Evolutionary conservation across 2,888 invertebrate genomes (phyloP), one percentile per base, ranked within the genome.

Genomic region (Acleris sparsana): DNA sequence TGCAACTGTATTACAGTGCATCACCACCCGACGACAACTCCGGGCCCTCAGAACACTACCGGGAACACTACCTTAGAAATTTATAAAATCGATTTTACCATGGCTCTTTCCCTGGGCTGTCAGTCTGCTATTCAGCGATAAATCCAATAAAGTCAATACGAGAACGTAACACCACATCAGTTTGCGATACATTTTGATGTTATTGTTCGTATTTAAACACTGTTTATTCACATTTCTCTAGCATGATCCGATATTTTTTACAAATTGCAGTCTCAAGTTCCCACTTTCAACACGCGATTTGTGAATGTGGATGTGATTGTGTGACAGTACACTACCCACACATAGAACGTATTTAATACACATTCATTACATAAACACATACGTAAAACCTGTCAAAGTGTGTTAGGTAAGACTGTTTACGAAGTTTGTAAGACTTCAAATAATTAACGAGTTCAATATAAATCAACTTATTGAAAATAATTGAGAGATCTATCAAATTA

Each of bases 101-200:
- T 95, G 95, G 91, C 94, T 95, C 88, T 94, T 95, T 89, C 95
- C 95, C 89, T 95, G 95, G 78, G 94, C 94, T 88, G 95, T 94
- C 88, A 95, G 93, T 87, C 94, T 94, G 73, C 94, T 95, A 87
- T 95, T 94, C 78, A 94, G 93, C 74, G 95, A 93, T 84, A 94
- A 93, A 92, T 95, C 94, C 85, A 95, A 88, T 84, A 95, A 92
- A 79, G 94, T 94, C 88, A 95, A 92, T 85, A 94, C 84, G 91
- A 95, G 93, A 87, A 95, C 89, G 88, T 94, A 94, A 94, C 93
- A 94, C 93, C 94, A 94, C 89, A 94, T 88, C 82, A 92, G 88
- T 87, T 91, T 91, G 78, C 89, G 88, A 87, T 87, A 92, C 94
- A 94, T 94, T 82, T 86, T 88, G 69, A 77, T 75, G 73, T 72